Percentiles rank a stretch among this genome's conserved stretches.
These are phyloP conservation scores for Psix sp. DNA, from an alignment of 1,140 invertebrate genomes.

Conservation along the genomic window DNA sequence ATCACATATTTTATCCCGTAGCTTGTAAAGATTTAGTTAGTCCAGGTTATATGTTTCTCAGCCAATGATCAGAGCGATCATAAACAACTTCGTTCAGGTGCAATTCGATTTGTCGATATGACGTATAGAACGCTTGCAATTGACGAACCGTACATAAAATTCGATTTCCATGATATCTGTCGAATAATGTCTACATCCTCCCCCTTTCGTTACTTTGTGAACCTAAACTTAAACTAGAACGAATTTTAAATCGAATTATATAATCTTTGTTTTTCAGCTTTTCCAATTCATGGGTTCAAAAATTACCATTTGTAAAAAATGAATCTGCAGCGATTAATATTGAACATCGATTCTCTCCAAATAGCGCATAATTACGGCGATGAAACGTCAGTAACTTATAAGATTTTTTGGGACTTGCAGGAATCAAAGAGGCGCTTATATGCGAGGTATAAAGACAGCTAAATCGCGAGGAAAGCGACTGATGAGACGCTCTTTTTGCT, in stretches of 20 bases:
- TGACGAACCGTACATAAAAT: too few species aligned
- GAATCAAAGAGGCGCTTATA: conserved; percentile 27
- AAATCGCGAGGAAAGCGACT: conserved; percentile 18
- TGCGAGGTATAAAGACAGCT: conserved; percentile 7
- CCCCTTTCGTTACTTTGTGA: too few species aligned
- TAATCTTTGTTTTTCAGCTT: too few species aligned
- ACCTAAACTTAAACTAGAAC: too few species aligned
- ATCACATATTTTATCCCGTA: conserved; percentile 24
- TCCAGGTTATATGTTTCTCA: conserved; percentile 11
- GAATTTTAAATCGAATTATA: too few species aligned
- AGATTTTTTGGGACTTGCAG: not conserved
- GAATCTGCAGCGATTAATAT: too few species aligned
- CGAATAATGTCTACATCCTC: too few species aligned
- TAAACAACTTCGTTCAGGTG: conserved; percentile 11
- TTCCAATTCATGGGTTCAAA: too few species aligned
- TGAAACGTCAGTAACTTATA: conserved; percentile 13
- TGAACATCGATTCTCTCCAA: too few species aligned
- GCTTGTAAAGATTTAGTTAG: conserved; percentile 38
- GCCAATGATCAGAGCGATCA: conserved; percentile 9
- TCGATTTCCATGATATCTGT: too few species aligned
- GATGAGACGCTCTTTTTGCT: conserved; percentile 23
- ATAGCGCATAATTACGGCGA: not conserved
- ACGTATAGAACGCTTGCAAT: not conserved
- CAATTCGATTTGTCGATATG: conserved; percentile 11
- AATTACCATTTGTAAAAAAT: too few species aligned